Base-by-base conservation (phyloP, 2,888 invertebrate species). In the Aromia moschata region DNA sequence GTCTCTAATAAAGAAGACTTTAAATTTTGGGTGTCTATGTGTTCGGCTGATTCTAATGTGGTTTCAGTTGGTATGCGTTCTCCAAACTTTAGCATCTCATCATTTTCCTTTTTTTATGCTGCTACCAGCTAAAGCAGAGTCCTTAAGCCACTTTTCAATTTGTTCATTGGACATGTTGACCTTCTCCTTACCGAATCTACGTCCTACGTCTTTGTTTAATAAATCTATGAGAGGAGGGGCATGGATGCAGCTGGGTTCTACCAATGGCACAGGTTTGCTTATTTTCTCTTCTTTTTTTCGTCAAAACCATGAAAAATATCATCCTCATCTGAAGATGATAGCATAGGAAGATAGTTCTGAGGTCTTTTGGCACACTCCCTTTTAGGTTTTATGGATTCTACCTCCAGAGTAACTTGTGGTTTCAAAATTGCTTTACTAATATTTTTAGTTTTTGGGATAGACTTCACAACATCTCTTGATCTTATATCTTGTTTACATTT, bases 121-220 rank as follows among this genome's bases (percentile, higher is more conserved):
- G 56, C 73, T 76, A 10, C 79, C 79, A 0, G 81, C 81, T 66
- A 80, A 61, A 0, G 77, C 80, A 36, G 78, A 81, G 16, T 79
- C 79, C 62, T 83, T 82, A 7, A 80, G 70, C 89, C 89, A 89
- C 69, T 88, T 87, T 65, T 89, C 87, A 38, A 89, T 88, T 75
- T 87, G 87, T 70, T 88, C 88, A 31, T 85, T 87, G 0, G 88
- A 87, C 88, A 88, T 87, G 70, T 88, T 88, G 0, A 88, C 87
- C 72, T 87, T 86, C 12, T 85, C 86, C 73, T 87, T 84, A 16
- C 84, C 79, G 58, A 77, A 82, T 12, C 80, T 74, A 44, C 81
- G 75, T 12, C 78, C 78, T 0, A 81, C 71, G 44, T 79, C 80
- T 69, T 79, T 79, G 55, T 69, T 73, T n/a, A 75, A 68, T 16